Percentiles rank a stretch among this genome's conserved stretches.
phyloP scores from a whole-genome alignment of 2,113 vertebrate genomes.

The Diadophis punctatus region DNA sequence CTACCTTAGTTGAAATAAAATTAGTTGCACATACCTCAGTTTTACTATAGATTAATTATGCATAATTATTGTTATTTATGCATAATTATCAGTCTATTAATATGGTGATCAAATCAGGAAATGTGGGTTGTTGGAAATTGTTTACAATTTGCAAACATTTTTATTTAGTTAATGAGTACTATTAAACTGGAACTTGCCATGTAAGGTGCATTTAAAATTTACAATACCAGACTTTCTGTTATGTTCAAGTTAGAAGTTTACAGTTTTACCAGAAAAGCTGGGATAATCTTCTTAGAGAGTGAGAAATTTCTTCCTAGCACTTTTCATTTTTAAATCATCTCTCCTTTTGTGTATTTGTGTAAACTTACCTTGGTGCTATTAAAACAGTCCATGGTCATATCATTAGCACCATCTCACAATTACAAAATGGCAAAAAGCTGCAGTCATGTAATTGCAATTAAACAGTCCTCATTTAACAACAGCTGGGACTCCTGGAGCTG shows the following conservation, averaged over 20 bases:
- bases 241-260: neutral
- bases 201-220: neutral
- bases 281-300: neutral
- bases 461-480: neutral
- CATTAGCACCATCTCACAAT: neutral
- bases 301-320: neutral
- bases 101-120: neutral
- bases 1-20: neutral
- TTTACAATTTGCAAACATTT: neutral
- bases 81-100: neutral
- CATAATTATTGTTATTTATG: neutral
- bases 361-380: neutral
- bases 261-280: neutral
- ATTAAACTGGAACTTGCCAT: neutral
- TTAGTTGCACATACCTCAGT: neutral
- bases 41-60: neutral
- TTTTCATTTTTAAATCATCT: neutral
- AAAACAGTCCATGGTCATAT: neutral
- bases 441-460: neutral
- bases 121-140: neutral
- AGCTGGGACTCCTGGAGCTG: neutral
- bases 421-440: neutral
- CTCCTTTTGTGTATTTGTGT: neutral
- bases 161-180: neutral
- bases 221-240: neutral